Percentiles rank a stretch among this genome's conserved stretches.
Evolutionary conservation across 2,113 vertebrate genomes (phyloP).

Genomic region (Albula glossodonta): DNA sequence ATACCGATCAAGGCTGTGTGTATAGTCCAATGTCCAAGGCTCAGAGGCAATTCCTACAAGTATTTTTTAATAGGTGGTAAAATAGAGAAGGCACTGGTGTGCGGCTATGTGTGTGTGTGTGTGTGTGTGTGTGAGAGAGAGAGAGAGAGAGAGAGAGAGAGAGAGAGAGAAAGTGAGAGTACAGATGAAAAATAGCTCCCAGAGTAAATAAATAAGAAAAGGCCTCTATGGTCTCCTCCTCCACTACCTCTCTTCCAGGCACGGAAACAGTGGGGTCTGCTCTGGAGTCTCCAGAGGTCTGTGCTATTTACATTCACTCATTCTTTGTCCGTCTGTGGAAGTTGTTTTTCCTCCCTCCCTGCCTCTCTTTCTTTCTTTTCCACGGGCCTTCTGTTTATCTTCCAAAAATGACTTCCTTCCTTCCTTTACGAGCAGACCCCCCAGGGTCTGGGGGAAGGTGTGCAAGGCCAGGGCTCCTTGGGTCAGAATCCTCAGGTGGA

Average conservation of each 20-base stretch:
- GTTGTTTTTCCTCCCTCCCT: slow-evolving; percentile 71
- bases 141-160: too few species aligned
- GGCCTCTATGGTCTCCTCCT: neutral
- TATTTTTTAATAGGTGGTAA: too few species aligned
- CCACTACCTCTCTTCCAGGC: slow-evolving; percentile 59
- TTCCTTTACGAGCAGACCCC: slow-evolving; percentile 52
- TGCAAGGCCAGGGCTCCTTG: slow-evolving; percentile 41
- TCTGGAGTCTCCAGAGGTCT: slow-evolving; percentile 58
- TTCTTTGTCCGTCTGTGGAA: slow-evolving; percentile 56
- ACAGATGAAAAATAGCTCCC: neutral
- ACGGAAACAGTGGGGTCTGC: slow-evolving; percentile 63
- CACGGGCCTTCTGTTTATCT: slow-evolving; percentile 44
- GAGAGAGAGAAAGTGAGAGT: neutral
- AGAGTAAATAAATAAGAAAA: neutral
- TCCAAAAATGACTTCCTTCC: slow-evolving; percentile 57
- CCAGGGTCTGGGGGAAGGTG: slow-evolving; percentile 39
- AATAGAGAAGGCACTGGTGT: too few species aligned
- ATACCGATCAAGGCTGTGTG: too few species aligned
- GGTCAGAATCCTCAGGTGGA: neutral
- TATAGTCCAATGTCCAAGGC: too few species aligned
- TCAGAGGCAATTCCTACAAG: too few species aligned
- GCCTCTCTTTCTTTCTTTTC: slow-evolving; percentile 38
- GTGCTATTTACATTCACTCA: slow-evolving; percentile 61
- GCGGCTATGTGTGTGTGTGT: too few species aligned
- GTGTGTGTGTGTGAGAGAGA: too few species aligned